Conservation (phyloP, 2,888 invertebrate genomes). For the Lysandra coridon region DNA sequence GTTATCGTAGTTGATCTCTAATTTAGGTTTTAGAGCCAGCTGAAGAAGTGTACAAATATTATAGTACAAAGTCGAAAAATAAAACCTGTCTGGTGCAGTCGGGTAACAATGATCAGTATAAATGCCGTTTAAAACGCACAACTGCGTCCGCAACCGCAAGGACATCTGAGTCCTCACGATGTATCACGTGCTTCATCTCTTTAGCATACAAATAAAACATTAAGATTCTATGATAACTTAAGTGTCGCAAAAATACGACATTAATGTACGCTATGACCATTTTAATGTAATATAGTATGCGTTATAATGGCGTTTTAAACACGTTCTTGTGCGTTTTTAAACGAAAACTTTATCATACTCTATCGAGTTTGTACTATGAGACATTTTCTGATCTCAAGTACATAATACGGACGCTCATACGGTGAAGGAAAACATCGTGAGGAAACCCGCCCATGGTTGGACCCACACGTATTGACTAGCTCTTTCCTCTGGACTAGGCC, state of each 20-base stretch:
- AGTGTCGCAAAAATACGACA: neutral
- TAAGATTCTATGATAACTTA: constrained; percentile 4
- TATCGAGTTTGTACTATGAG: neutral
- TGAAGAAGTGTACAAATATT: no score
- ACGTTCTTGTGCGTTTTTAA: neutral
- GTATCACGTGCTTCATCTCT: neutral
- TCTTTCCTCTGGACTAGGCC: no score
- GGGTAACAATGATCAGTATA: neutral
- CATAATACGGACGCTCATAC: no score
- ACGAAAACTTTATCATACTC: neutral
- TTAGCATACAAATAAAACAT: constrained; percentile 3
- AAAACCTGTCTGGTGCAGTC: neutral
- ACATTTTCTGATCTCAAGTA: no score
- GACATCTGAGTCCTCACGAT: neutral
- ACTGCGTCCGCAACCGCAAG: neutral
- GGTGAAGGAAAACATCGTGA: no score
- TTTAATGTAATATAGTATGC: neutral
- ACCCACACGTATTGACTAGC: no score
- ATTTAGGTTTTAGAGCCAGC: no score
- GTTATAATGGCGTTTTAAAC: neutral
- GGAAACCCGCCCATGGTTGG: no score
- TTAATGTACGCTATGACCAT: neutral
- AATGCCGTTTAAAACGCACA: neutral
- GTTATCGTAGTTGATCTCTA: no score
- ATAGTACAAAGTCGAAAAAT: neutral